These are phyloP conservation scores for Tragelaphus imberbis DNA, from an alignment of 2,113 vertebrate species.

Conservation along the genomic window DNA sequence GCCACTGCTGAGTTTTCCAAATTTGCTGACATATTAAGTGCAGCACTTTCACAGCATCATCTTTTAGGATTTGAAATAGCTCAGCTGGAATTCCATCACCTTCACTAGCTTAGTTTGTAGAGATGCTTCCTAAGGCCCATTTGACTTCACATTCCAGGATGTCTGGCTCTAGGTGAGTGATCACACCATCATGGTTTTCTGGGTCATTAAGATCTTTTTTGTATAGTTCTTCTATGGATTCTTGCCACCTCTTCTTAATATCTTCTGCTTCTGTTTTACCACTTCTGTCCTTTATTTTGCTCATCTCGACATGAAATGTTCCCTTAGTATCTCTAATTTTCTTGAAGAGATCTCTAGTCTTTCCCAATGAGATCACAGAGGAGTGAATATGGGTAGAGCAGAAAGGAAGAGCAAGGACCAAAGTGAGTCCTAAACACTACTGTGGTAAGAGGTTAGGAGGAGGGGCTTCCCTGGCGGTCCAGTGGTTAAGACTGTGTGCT, in stretches of 20 bases:
- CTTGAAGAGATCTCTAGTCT: not conserved
- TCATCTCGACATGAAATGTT: not conserved
- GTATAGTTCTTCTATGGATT: not conserved
- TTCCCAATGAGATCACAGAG: not conserved
- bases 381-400: not conserved
- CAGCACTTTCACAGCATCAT: not conserved
- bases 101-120: not conserved
- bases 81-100: not conserved
- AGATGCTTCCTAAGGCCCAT: not conserved
- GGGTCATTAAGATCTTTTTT: not conserved
- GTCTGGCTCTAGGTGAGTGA: not conserved
- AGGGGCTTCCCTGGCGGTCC: not conserved
- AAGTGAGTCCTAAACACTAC: not conserved
- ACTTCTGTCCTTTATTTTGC: not conserved
- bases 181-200: not conserved
- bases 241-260: not conserved
- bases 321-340: not conserved
- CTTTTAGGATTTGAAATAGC: not conserved
- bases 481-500: not conserved
- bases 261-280: not conserved
- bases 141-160: not conserved
- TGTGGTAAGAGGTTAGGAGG: not conserved
- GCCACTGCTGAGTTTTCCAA: not conserved
- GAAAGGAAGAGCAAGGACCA: not conserved
- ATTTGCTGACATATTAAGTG: not conserved